Conservation (phyloP, 2,888 invertebrate genomes). For the Andricus quercusramuli region DNA sequence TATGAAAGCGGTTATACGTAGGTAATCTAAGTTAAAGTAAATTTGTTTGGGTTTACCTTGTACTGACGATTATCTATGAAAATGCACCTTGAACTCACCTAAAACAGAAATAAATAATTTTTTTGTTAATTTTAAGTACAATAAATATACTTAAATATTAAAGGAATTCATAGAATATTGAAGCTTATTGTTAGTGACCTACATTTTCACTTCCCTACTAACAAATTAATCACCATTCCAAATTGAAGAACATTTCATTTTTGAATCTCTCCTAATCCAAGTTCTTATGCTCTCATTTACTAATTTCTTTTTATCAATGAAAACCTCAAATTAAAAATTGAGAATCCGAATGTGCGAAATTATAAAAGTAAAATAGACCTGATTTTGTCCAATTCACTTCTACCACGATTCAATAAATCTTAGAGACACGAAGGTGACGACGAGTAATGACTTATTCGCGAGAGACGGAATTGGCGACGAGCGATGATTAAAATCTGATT, state of each 20-base stretch:
- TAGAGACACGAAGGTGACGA: constrained; percentile 6
- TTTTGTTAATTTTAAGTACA: not conserved
- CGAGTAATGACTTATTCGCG: constrained; percentile 48
- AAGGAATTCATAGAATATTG: not conserved
- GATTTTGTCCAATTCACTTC: no score
- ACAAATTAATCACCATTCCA: no score
- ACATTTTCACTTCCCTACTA: no score
- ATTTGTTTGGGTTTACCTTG: not conserved
- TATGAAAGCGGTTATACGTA: constrained; percentile 54
- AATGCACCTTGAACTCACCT: constrained; percentile 65
- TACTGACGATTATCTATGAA: constrained; percentile 38
- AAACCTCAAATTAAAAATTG: not conserved
- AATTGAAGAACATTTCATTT: no score
- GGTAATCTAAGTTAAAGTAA: not conserved
- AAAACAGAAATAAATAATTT: constrained; percentile 62
- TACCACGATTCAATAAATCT: constrained; percentile 14
- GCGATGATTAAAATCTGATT: constrained; percentile 67
- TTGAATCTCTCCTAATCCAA: no score
- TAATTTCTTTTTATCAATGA: not conserved
- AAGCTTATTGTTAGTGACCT: no score
- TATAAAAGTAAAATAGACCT: no score
- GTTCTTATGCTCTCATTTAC: no score
- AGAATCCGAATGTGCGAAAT: no score
- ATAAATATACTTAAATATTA: not conserved
- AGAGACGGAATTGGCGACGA: constrained; percentile 41